A percentile compares a stretch with the other conserved stretches of the same genome.
These are phyloP conservation scores for Melangyna quadrimaculata DNA, from an alignment of 2,888 invertebrate genomes.

Conservation along the genomic window DNA sequence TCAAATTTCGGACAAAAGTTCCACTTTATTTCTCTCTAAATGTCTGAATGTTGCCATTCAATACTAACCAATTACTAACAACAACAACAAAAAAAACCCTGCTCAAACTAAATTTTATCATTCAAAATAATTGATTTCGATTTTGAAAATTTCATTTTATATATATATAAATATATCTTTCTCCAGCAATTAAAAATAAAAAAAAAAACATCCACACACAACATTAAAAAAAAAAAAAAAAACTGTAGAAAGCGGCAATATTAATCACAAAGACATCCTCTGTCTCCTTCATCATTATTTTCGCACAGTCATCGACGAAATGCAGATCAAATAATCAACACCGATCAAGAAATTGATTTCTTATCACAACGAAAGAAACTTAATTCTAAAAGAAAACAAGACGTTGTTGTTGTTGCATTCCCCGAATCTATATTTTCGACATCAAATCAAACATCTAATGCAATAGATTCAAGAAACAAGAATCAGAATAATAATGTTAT, in stretches of 20 bases:
- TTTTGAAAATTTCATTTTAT: conserved; percentile 49
- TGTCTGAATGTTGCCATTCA: neutral
- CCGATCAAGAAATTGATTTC: conserved; percentile 36
- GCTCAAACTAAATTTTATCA: conserved; percentile 20
- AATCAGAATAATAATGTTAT: neutral
- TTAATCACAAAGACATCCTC: conserved; percentile 69
- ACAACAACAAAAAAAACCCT: too few species aligned
- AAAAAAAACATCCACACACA: conserved; percentile 45
- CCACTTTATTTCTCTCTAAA: neutral
- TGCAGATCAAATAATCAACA: conserved; percentile 6
- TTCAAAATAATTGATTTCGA: conserved; percentile 64
- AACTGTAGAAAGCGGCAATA: conserved; percentile 66
- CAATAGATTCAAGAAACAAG: neutral
- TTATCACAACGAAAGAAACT: conserved; percentile 45
- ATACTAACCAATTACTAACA: conserved; percentile 22
- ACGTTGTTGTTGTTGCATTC: conserved; percentile 6
- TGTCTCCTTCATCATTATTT: conserved; percentile 70
- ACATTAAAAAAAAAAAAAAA: conserved; percentile 34
- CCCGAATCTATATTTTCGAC: neutral
- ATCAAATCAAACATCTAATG: neutral
- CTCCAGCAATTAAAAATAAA: conserved; percentile 67
- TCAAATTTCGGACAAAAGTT: too few species aligned
- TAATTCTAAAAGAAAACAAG: conserved; percentile 27
- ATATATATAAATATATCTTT: conserved; percentile 52
- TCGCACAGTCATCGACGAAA: conserved; percentile 63